A percentile compares a stretch with the other conserved stretches of the same genome.
These are phyloP conservation scores for Chrysomela aeneicollis DNA, from an alignment of 2,888 invertebrate species.

Conservation along the genomic window DNA sequence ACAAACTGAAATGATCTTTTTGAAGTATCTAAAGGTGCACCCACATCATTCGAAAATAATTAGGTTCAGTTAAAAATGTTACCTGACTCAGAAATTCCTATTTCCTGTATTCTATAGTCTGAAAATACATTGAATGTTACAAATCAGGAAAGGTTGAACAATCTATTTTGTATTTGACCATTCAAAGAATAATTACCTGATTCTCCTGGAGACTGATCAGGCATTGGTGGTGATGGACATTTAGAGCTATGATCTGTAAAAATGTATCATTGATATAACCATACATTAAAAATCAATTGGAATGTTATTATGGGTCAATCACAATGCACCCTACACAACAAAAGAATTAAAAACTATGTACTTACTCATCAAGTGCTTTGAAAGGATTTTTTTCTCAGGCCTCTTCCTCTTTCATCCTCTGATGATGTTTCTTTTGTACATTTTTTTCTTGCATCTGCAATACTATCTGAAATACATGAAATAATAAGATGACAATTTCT, in stretches of 20 bases:
- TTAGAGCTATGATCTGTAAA: background rate
- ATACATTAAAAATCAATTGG: too few relatives aligned
- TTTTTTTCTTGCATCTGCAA: conserved; percentile 1
- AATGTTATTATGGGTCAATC: too few relatives aligned
- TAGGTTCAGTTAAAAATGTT: background rate
- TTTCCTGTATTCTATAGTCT: conserved; percentile 8
- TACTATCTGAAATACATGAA: conserved; percentile 7
- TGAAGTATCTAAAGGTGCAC: background rate
- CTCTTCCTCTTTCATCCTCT: conserved; percentile 14
- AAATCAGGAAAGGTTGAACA: background rate
- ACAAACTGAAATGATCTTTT: background rate
- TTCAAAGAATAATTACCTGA: conserved; percentile 4
- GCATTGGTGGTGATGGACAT: conserved; percentile 8
- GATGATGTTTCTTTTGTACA: background rate
- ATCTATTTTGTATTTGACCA: background rate
- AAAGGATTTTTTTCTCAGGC: background rate
- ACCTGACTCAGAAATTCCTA: conserved; percentile 6
- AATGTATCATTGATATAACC: background rate
- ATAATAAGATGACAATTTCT: too few relatives aligned
- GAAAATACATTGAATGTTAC: conserved; percentile 1
- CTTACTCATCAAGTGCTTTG: conserved; percentile 2
- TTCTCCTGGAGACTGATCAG: conserved; percentile 1
- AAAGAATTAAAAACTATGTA: background rate
- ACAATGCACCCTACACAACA: too few relatives aligned
- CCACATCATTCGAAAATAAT: background rate